A percentile compares a stretch with the other conserved stretches of the same genome.
phyloP scores from a whole-genome alignment of 2,113 vertebrate species.

The Phodopus roborovskii region DNA sequence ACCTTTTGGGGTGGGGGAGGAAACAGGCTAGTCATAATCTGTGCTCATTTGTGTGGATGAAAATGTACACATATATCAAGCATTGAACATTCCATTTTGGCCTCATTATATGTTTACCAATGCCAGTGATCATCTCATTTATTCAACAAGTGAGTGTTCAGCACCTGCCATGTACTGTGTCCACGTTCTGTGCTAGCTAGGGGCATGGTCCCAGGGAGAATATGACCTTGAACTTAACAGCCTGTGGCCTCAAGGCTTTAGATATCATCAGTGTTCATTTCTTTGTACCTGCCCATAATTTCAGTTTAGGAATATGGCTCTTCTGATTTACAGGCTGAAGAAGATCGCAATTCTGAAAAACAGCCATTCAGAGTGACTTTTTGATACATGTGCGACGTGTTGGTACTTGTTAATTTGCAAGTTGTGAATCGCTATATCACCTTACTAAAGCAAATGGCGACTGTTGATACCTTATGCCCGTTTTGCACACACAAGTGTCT shows the following conservation, averaged over 20 bases:
- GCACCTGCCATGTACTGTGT: background rate
- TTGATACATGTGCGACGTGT: conserved; percentile 18
- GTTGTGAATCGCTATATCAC: background rate
- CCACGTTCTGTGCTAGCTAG: background rate
- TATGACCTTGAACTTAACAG: background rate
- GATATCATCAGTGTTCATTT: conserved; percentile 5
- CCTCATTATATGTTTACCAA: background rate
- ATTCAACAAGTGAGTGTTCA: background rate
- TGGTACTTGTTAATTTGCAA: background rate
- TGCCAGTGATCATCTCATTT: background rate
- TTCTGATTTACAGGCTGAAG: conserved; percentile 35
- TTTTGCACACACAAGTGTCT: conserved; percentile 38
- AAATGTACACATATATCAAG: background rate
- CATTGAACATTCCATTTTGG: background rate
- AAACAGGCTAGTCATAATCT: background rate
- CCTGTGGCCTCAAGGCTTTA: background rate
- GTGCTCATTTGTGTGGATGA: background rate
- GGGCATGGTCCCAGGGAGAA: background rate
- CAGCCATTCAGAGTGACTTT: background rate
- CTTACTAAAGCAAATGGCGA: background rate
- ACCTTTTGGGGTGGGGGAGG: background rate
- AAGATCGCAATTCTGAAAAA: conserved; percentile 35
- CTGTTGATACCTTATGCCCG: background rate
- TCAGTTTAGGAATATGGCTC: background rate
- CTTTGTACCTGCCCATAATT: background rate